phyloP scores from a whole-genome alignment of 2,113 vertebrate species.

The Kryptolebias marmoratus region DNA sequence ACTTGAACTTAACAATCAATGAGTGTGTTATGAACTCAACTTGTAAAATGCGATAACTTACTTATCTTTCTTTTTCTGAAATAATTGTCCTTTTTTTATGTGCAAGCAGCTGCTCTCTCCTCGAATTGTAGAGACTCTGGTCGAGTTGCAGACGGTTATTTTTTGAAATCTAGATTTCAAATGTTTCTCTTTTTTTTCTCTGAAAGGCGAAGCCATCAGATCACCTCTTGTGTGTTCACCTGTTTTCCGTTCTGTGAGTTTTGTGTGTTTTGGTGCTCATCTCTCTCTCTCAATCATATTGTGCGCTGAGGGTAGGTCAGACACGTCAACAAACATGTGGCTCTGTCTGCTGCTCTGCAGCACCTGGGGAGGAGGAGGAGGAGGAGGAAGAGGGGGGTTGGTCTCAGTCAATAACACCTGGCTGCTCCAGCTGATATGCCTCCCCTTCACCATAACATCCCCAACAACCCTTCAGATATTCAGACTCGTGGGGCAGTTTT shows the following conservation, averaged over 20 bases:
- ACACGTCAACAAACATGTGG: constrained; percentile 60
- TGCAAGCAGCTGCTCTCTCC: too few species aligned
- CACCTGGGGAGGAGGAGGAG: constrained; percentile 27
- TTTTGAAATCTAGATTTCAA: not conserved
- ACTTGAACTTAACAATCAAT: not conserved
- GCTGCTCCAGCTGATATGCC: not conserved
- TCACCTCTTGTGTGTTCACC: constrained; percentile 51
- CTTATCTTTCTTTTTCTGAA: not conserved
- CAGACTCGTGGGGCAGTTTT: not conserved
- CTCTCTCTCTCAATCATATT: constrained; percentile 26
- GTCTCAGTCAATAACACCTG: constrained; percentile 39
- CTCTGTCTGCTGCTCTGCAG: constrained; percentile 19
- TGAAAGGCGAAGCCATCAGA: constrained; percentile 11
- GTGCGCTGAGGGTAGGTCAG: constrained; percentile 46
- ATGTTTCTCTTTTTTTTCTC: not conserved
- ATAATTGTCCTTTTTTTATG: not conserved
- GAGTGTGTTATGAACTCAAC: not conserved
- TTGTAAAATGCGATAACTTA: not conserved
- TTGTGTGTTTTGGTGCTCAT: constrained; percentile 41
- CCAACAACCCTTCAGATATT: too few species aligned
- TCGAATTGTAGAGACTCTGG: not conserved
- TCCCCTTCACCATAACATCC: not conserved
- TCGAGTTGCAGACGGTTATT: not conserved
- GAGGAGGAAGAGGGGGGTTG: constrained; percentile 27
- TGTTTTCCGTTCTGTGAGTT: constrained; percentile 30